Percentiles rank a stretch among this genome's conserved stretches.
Evolutionary conservation across 1,140 invertebrate genomes (phyloP).

Genomic region (Saxidomus purpurata): DNA sequence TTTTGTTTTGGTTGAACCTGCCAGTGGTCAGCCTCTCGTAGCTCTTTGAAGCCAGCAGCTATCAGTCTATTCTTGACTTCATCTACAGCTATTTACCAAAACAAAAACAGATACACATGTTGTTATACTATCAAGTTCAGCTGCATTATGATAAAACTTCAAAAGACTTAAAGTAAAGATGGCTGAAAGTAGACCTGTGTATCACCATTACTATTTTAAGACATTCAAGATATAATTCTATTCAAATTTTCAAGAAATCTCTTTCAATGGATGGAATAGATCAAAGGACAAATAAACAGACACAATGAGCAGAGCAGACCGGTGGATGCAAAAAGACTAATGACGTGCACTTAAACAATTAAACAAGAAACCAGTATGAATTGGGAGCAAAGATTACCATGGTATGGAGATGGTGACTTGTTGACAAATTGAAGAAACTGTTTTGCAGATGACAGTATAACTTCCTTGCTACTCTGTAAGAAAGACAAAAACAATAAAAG

Average conservation of each 20-base stretch:
- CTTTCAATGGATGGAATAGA: too few species aligned
- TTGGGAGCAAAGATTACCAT: constrained; percentile 84
- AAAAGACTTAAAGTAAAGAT: too few species aligned
- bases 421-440: constrained; percentile 85
- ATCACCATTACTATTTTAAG: not conserved
- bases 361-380: too few species aligned
- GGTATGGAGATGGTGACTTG: constrained; percentile 86
- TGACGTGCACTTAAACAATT: too few species aligned
- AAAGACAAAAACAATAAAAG: not conserved
- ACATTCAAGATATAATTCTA: constrained; percentile 11
- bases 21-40: constrained; percentile 86
- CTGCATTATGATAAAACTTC: not conserved
- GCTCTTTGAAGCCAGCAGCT: constrained; percentile 85
- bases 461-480: constrained; percentile 68
- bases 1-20: constrained; percentile 84
- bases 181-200: not conserved
- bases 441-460: constrained; percentile 80
- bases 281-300: too few species aligned
- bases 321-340: too few species aligned
- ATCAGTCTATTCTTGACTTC: constrained; percentile 83
- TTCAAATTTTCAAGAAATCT: too few species aligned
- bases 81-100: constrained; percentile 85
- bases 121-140: not conserved
- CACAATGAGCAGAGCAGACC: too few species aligned
- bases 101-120: not conserved